Conservation (phyloP, 2,113 vertebrate genomes). For the Syngnathus scovelli region DNA sequence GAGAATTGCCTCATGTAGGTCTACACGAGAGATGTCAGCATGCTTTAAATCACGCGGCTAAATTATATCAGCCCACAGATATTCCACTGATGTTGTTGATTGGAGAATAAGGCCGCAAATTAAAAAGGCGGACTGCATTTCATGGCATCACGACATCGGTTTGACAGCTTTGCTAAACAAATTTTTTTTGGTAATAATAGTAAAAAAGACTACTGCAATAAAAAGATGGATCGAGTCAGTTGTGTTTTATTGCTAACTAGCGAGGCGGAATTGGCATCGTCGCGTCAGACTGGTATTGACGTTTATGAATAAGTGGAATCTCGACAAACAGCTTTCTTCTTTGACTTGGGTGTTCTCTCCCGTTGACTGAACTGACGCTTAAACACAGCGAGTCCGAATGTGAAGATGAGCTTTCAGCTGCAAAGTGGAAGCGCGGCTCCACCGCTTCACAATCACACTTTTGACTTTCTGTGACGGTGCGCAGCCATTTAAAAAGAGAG, state of each 20-base stretch:
- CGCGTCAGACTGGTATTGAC: background rate
- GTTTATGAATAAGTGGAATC: background rate
- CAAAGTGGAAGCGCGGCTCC: conserved; percentile 30
- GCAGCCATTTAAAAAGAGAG: conserved; percentile 15
- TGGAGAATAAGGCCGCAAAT: conserved; percentile 14
- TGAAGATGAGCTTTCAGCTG: conserved; percentile 39
- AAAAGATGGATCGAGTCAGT: background rate
- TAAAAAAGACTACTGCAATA: background rate
- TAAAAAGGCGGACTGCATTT: conserved; percentile 11
- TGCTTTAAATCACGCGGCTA: conserved; percentile 39
- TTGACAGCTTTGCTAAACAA: conserved; percentile 16
- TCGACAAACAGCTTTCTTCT: background rate
- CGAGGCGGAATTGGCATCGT: background rate
- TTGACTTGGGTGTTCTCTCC: conserved; percentile 4
- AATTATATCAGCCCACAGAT: conserved; percentile 26
- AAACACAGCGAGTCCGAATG: conserved; percentile 25
- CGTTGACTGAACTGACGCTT: conserved; percentile 2
- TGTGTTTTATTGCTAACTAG: background rate
- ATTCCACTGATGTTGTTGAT: conserved; percentile 21
- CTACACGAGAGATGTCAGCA: conserved; percentile 53
- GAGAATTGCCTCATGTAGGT: conserved; percentile 28
- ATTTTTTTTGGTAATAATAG: background rate
- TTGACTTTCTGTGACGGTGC: conserved; percentile 26
- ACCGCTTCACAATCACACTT: conserved; percentile 28
- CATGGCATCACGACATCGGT: conserved; percentile 9